Evolutionary conservation across 2,888 invertebrate genomes (phyloP).

Genomic region (Drosophila seclusa): DNA sequence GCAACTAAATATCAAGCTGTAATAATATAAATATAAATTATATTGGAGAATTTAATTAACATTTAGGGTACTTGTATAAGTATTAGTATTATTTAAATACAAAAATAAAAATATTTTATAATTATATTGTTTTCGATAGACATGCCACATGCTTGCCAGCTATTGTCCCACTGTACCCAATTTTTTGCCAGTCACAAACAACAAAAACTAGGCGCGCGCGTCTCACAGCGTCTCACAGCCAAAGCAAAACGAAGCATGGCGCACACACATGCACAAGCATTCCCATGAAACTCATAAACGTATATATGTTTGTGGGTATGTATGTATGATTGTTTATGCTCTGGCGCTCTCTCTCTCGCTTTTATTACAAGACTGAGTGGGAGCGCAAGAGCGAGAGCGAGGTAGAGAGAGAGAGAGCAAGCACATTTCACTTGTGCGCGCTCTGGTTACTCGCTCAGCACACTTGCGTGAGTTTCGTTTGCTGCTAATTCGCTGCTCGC

Average conservation of each 20-base stretch:
- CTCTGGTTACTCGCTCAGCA: conserved; percentile 40
- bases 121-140: not conserved
- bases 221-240: conserved; percentile 4
- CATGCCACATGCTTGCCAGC: conserved; percentile 6
- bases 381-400: conserved; percentile 54
- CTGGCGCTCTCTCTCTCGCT: conserved; percentile 39
- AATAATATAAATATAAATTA: not conserved
- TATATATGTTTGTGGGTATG: not conserved
- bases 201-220: conserved; percentile 34
- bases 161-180: conserved; percentile 46
- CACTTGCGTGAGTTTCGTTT: conserved; percentile 40
- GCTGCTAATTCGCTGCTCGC: conserved; percentile 11
- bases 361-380: conserved; percentile 53
- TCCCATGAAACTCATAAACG: not conserved
- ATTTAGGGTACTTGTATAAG: too few species aligned
- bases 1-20: not conserved
- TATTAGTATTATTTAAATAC: not conserved
- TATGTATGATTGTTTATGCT: conserved; percentile 9
- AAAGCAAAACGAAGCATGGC: conserved; percentile 15
- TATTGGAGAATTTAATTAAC: not conserved
- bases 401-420: conserved; percentile 35
- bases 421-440: conserved; percentile 58
- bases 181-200: conserved; percentile 62
- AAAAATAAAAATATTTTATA: not conserved
- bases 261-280: conserved; percentile 16